These are phyloP conservation scores for Microtus pennsylvanicus DNA, from an alignment of 2,113 vertebrate species.

Conservation along the genomic window DNA sequence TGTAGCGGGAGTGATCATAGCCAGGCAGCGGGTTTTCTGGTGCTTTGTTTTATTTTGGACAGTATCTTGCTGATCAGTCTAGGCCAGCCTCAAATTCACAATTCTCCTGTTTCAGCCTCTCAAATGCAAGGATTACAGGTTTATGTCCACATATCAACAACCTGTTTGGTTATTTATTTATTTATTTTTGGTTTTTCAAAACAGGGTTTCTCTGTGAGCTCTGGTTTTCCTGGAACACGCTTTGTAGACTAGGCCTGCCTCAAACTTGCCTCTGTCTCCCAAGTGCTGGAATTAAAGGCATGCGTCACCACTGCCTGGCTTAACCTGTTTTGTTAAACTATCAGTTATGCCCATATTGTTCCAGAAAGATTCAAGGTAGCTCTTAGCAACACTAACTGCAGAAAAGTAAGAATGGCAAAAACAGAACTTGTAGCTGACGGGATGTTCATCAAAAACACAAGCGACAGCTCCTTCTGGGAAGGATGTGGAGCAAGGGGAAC, in stretches of 20 bases:
- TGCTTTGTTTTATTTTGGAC: neutral
- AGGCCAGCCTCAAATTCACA: neutral
- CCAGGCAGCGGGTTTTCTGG: neutral
- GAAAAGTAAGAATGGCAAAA: neutral
- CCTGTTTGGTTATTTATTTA: neutral
- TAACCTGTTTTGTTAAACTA: neutral
- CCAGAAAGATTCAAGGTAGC: neutral
- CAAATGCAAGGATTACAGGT: neutral
- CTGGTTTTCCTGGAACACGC: no score
- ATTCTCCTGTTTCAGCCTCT: neutral
- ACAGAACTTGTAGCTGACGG: neutral
- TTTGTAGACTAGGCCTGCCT: no score
- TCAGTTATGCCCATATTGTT: neutral
- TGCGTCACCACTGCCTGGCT: no score
- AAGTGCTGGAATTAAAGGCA: no score
- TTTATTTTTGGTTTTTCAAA: neutral
- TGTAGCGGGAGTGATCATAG: neutral
- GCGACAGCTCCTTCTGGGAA: no score
- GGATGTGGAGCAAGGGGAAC: no score
- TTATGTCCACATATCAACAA: neutral
- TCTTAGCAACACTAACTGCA: neutral
- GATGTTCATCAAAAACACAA: no score
- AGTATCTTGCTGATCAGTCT: neutral
- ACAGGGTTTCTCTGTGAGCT: no score
- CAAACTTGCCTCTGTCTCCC: no score